Base-by-base conservation (phyloP, 1,140 invertebrate genomes). In the Pararge aegeria region DNA sequence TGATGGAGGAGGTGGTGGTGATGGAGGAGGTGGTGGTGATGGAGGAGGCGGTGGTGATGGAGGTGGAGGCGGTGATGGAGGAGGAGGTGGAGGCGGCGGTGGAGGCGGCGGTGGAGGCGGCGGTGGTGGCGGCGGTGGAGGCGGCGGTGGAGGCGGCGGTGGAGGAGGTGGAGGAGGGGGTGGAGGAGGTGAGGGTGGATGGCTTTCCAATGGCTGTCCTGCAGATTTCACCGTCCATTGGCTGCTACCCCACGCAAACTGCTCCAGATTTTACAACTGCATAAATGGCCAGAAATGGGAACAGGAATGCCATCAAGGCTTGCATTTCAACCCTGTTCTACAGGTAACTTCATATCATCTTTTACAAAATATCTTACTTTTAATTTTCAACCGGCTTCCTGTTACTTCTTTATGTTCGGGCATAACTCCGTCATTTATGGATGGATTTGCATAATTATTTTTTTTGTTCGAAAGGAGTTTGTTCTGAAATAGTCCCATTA, bases 201-300 rank as follows among this genome's bases (percentile, higher is more conserved):
- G 42, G 42, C 42, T 56, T 21, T 44, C 55, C 5, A 56, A 56
- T 24, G 55, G 68, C 0, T 77, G 77, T 21, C 77, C 77, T 9
- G 55, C 60, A 12, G 68, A 77, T 40, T 66, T 66, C 56, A 29
- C 49, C 12, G 42, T 65, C 4, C 61, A 77, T 21, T 51, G 57
- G 4, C 59, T 79, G 0, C 42, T 77, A 9, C 74, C 77, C 0
- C 70, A 73, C 52, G 67, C 42, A 1, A 46, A 70, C 13, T 73
- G 70, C 53, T 10, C 24, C 4, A 63, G 56, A 16, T 73, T 61
- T 29, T 73, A 63, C 37, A 21, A 61, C 2, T 73, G 68, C 20
- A 16, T 52, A 10, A 12, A 57, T 52, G 64, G 61, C 24, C 13
- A 56, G 6, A 55, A 53, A 16, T 19, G 42, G 9, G 7, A 16